A percentile compares a stretch with the other conserved stretches of the same genome.
phyloP scores from a whole-genome alignment of 1,140 invertebrate species.

The Drosophila athabasca region DNA sequence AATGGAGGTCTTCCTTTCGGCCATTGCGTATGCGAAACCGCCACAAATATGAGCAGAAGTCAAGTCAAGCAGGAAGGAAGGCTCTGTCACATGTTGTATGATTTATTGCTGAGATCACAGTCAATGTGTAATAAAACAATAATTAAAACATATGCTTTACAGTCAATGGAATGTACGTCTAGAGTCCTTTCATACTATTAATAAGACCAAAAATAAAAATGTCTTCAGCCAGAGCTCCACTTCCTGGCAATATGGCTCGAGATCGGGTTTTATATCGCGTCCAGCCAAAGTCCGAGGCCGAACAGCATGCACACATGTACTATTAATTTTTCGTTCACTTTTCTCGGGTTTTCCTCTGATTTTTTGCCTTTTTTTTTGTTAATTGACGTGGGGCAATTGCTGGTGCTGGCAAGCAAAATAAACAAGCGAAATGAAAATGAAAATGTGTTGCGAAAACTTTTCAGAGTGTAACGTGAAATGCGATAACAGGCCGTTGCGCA shows the following conservation, averaged over 20 bases:
- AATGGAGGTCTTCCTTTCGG: constrained; percentile 5
- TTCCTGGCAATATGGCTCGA: constrained; percentile 31
- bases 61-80: constrained; percentile 53
- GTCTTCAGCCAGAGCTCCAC: constrained; percentile 1
- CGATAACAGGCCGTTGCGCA: constrained; percentile 69
- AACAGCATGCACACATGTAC: constrained; percentile 24
- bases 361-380: constrained; percentile 38
- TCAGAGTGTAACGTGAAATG: constrained; percentile 77
- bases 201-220: constrained; percentile 11
- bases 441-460: constrained; percentile 63
- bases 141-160: constrained; percentile 14
- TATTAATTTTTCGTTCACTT: constrained; percentile 59
- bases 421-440: constrained; percentile 29
- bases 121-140: constrained; percentile 17
- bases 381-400: constrained; percentile 73
- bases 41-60: constrained; percentile 3
- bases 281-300: constrained; percentile 27
- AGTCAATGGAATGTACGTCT: constrained; percentile 15
- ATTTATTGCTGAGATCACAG: constrained; percentile 5
- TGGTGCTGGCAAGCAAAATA: constrained; percentile 32
- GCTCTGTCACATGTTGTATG: constrained; percentile 1
- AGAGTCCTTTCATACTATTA: constrained; percentile 5
- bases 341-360: constrained; percentile 32
- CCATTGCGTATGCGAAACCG: constrained; percentile 50
- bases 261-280: constrained; percentile 18